Evolutionary conservation across 2,797 vertebrate genomes (phyloP).

Genomic region (Borostomias antarcticus): DNA sequence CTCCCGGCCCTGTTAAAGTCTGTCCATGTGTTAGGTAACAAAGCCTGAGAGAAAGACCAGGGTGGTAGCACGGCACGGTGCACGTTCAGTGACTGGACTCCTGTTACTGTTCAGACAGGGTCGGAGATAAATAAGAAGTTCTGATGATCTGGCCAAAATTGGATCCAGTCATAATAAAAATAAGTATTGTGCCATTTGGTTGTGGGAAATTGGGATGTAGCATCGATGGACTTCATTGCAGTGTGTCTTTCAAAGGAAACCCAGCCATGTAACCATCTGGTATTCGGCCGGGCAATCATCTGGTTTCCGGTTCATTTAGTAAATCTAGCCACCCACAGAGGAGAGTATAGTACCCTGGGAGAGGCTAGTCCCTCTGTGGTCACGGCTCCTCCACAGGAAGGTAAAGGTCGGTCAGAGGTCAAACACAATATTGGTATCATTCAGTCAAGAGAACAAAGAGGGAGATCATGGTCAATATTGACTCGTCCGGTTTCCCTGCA

Average conservation of each 20-base stretch:
- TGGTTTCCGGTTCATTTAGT: neutral
- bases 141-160: neutral
- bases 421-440: conserved; percentile 42
- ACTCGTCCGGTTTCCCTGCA: conserved; percentile 47
- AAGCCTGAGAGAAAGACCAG: conserved; percentile 47
- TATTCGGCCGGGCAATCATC: neutral
- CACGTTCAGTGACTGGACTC: conserved; percentile 50
- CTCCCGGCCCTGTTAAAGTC: conserved; percentile 16
- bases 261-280: neutral
- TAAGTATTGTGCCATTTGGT: too few relatives aligned
- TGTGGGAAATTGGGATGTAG: too few relatives aligned
- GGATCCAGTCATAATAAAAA: neutral
- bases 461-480: conserved; percentile 64
- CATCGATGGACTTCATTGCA: neutral
- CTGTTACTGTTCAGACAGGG: conserved; percentile 46
- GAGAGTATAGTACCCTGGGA: neutral
- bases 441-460: conserved; percentile 48
- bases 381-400: conserved; percentile 34
- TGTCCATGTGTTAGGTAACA: conserved; percentile 33
- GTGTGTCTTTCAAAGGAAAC: too few relatives aligned
- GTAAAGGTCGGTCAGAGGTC: conserved; percentile 51
- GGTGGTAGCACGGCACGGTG: conserved; percentile 12
- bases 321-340: conserved; percentile 9
- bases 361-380: neutral
- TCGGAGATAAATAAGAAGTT: conserved; percentile 53